Evolutionary conservation across 2,113 vertebrate genomes (phyloP), one percentile per base, ranked within the genome.

Genomic region (Nanger granti): DNA sequence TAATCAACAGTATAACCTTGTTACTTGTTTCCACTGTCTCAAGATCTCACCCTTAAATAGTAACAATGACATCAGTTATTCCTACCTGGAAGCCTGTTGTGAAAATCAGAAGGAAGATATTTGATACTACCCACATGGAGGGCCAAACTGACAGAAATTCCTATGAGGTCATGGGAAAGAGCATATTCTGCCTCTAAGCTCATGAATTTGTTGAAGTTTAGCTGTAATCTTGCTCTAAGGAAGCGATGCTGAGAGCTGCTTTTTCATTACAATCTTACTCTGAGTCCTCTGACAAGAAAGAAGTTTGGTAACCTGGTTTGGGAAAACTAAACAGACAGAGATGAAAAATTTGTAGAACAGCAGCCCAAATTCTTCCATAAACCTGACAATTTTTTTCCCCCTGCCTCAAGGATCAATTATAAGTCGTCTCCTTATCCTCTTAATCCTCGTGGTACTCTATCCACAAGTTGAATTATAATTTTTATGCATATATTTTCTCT

Each of bases 91-190:
- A 73, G 14, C 31, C n/a, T 92, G 29, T n/a, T 87, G 37, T 86
- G 91, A 93, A 87, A 93, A 93, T 94, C n/a, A 92, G 62, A 92
- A 82, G 18, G 29, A 73, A 96, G 44, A 90, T 41, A 9, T 76
- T 52, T 90, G n/a, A 85, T 59, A 80, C 7, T 94, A 69, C 80
- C 44, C 64, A 15, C 41, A 14, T 47, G 17, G 84, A 88, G 8
- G 41, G 8, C 49, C 44, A 76, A 85, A 76, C 2, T 66, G 34
- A 86, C 76, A 31, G 34, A 87, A 94, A 85, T 84, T 47, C 14
- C 41, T 79, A 8, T n/a, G 47, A 79, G 4, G 31, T 87, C 54
- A 88, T 49, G 20, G 62, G 66, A 88, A 79, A 91, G 26, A 34
- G 55, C 22, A 76, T 76, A 17, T 95, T 91, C 76, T 66, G 4